Percentiles rank a stretch among this genome's conserved stretches.
These are phyloP conservation scores for Sterrhoptilus dennistouni DNA, from an alignment of 2,113 vertebrate genomes.

Conservation along the genomic window DNA sequence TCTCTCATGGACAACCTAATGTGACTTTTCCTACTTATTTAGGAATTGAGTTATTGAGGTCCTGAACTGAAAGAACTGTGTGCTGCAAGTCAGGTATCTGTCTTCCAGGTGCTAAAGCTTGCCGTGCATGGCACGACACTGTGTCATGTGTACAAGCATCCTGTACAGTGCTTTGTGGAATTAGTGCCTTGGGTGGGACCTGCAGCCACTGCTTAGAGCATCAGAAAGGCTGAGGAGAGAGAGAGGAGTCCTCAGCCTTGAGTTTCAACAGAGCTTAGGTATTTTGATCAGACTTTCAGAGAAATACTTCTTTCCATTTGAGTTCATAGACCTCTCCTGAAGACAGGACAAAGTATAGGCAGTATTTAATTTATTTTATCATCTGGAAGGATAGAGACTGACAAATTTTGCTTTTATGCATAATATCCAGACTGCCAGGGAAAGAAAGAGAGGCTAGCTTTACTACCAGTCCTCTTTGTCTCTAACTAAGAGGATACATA, in stretches of 20 bases:
- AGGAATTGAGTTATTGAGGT: not conserved
- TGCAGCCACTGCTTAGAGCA: not conserved
- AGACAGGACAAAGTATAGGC: not conserved
- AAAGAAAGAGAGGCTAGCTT: not conserved
- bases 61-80: not conserved
- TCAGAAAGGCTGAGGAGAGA: not conserved
- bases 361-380: not conserved
- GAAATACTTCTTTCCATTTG: not conserved
- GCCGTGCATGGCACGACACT: fast-evolving
- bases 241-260: not conserved
- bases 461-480: not conserved
- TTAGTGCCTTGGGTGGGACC: not conserved
- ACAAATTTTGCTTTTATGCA: not conserved
- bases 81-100: not conserved
- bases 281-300: not conserved
- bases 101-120: not conserved
- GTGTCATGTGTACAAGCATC: fast-evolving
- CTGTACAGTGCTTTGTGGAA: fast-evolving
- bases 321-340: not conserved
- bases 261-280: not conserved
- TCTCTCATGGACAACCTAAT: not conserved
- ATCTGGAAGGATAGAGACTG: not conserved
- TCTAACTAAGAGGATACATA: not conserved
- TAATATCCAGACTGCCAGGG: not conserved
- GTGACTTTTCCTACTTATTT: not conserved